Evolutionary conservation across 2,888 invertebrate species (phyloP), one percentile per base, ranked within the genome.

Genomic region (Sclerodermus sp.): DNA sequence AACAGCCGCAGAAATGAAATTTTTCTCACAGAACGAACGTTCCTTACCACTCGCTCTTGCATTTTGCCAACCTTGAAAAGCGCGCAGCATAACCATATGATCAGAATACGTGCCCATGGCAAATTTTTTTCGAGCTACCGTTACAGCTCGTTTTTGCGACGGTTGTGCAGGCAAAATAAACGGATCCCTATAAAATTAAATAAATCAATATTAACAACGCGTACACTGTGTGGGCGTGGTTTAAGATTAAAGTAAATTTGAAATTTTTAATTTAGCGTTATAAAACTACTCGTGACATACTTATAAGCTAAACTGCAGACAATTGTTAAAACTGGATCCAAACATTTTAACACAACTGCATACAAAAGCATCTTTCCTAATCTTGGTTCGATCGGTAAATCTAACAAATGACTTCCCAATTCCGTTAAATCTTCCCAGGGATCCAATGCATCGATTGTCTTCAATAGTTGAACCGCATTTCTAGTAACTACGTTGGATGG

Each of bases 281-380:
- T n/a, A n/a, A n/a, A n/a, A n/a, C 34, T 34, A 34, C 32, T 12
- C 13, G 18, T 29, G 49, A 69, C 77, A 69, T 83, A 88, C 81
- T 85, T 85, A 71, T 88, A 85, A 0, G 94, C 89, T 60, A 96
- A 82, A 58, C 88, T 86, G 71, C 95, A 91, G 0, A 93, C 93
- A 36, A 99, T 89, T 1, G 96, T 96, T 47, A 95, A 79, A 29
- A 98, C 84, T 1, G 97, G 96, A 76, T 96, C 94, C 31, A 96
- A 80, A 76, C 98, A 99, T 75, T 93, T 92, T 60, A 96, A 84
- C 2, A 95, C 89, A 36, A 94, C 86, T 1, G 93, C 88, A 74
- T 93, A 94, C 0, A 99, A 80, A 52, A 99, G 79, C 87, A 94
- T 92, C 78, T 97, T 96, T 3, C 93, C 96, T 40, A 95, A 80